A percentile compares a stretch with the other conserved stretches of the same genome.
Evolutionary conservation across 2,888 invertebrate genomes (phyloP).

Genomic region (Hypomecis punctinalis): DNA sequence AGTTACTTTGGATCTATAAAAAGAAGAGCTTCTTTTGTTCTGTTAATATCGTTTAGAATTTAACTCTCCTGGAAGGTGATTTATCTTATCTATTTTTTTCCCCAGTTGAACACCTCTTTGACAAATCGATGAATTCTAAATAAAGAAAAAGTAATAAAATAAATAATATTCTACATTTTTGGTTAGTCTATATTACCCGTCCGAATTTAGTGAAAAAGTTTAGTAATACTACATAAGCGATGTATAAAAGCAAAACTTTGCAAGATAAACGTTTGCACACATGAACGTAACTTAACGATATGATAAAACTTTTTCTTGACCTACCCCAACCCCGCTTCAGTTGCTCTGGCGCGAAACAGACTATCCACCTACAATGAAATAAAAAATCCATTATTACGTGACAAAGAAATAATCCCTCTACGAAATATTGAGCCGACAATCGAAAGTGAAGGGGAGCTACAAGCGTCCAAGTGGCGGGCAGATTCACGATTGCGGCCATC

Average conservation of each 20-base stretch:
- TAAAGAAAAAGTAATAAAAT: too few relatives aligned
- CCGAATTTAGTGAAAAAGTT: background rate
- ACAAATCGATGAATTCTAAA: too few relatives aligned
- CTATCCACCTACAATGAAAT: constrained; percentile 38
- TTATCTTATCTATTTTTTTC: too few relatives aligned
- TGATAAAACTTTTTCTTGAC: constrained; percentile 49
- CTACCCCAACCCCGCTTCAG: constrained; percentile 48
- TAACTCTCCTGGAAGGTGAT: background rate
- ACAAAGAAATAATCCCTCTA: constrained; percentile 50
- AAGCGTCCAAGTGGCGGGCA: constrained; percentile 68
- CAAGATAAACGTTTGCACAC: constrained; percentile 12
- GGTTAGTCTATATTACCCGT: too few relatives aligned
- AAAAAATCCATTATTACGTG: constrained; percentile 46
- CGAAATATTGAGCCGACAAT: constrained; percentile 53
- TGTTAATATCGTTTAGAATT: background rate
- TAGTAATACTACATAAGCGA: background rate
- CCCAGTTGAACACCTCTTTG: too few relatives aligned
- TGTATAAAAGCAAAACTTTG: constrained; percentile 14
- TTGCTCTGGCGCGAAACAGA: constrained; percentile 28
- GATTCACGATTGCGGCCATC: constrained; percentile 74
- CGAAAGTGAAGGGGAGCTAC: constrained; percentile 61
- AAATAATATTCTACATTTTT: too few relatives aligned
- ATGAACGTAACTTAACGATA: constrained; percentile 31
- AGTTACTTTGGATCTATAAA: background rate
- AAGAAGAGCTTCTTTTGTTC: too few relatives aligned